A percentile compares a stretch with the other conserved stretches of the same genome.
Evolutionary conservation across 2,888 invertebrate genomes (phyloP).

Genomic region (Acanthosepion pharaonis): DNA sequence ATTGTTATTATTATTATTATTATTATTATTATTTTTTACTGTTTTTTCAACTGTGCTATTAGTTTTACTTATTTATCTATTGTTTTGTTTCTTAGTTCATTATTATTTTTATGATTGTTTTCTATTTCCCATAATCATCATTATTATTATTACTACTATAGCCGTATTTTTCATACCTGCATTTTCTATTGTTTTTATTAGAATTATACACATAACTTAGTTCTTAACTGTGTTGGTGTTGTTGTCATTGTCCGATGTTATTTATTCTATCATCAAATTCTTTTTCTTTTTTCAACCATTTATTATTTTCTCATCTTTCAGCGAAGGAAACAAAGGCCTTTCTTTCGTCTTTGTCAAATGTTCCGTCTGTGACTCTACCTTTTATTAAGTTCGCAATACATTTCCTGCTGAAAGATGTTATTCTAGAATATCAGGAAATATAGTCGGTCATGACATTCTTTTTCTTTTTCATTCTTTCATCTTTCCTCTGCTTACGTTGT

Average conservation of each 20-base stretch:
- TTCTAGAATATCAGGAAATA: not conserved
- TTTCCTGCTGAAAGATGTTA: constrained; percentile 9
- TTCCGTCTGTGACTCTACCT: not conserved
- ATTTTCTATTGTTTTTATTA: not conserved
- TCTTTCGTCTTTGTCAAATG: not conserved
- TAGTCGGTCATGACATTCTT: not conserved
- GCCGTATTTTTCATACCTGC: no score
- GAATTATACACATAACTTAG: not conserved
- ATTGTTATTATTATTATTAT: no score
- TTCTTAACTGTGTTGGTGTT: no score
- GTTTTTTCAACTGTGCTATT: no score
- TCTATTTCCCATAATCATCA: no score
- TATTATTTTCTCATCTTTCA: not conserved
- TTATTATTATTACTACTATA: no score
- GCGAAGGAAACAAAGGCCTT: not conserved
- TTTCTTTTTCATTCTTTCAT: not conserved
- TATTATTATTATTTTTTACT: no score
- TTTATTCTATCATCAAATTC: not conserved
- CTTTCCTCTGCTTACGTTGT: not conserved
- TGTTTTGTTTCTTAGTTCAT: no score
- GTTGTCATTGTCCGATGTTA: no score
- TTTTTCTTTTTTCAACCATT: not conserved
- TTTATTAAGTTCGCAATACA: not conserved
- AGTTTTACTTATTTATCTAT: no score
- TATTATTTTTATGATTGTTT: no score